A percentile compares a stretch with the other conserved stretches of the same genome.
These are phyloP conservation scores for Mormoops blainvillei DNA, from an alignment of 2,113 vertebrate species.

Conservation along the genomic window DNA sequence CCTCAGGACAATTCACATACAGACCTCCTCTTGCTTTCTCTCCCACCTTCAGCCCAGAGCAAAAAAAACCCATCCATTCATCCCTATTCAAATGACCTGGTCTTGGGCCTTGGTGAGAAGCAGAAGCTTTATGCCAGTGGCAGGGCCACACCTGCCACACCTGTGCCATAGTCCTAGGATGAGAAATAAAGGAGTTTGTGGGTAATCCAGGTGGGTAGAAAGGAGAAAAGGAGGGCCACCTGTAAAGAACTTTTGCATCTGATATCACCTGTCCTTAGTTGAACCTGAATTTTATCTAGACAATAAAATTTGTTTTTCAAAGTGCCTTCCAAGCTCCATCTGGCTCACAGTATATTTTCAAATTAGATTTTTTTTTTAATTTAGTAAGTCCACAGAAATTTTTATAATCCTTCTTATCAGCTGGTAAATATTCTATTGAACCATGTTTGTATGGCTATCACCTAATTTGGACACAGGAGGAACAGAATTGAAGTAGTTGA, in stretches of 20 bases:
- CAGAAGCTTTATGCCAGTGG: background rate
- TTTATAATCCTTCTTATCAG: conserved; percentile 6
- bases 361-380: background rate
- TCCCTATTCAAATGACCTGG: background rate
- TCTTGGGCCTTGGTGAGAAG: background rate
- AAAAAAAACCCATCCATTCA: background rate
- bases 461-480: conserved; percentile 45
- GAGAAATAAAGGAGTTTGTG: background rate
- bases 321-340: background rate
- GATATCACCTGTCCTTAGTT: background rate
- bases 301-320: background rate
- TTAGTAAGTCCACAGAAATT: background rate
- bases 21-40: background rate
- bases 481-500: conserved; percentile 34
- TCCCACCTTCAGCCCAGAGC: background rate
- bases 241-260: background rate
- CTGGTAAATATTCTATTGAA: conserved; percentile 42
- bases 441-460: conserved; percentile 24
- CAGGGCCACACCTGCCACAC: background rate
- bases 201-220: background rate
- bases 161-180: background rate
- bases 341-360: conserved; percentile 1
- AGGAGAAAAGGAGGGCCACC: background rate
- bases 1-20: background rate
- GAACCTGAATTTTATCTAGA: conserved; percentile 30